phyloP scores from a whole-genome alignment of 2,888 invertebrate genomes.

The Hecatera dysodea region DNA sequence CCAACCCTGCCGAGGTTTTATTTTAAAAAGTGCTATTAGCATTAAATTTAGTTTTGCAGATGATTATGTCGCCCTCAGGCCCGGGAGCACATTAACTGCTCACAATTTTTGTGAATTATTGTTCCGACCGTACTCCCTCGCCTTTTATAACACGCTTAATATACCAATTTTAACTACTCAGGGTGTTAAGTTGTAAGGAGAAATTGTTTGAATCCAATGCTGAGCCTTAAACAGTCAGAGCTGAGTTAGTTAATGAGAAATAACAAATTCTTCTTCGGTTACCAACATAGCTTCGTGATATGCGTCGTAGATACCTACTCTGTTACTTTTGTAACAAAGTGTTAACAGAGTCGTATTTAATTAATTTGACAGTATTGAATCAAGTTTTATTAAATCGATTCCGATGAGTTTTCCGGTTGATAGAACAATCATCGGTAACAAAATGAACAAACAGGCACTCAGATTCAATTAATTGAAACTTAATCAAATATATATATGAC shows the following conservation, averaged over 20 bases:
- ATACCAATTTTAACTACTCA: constrained; percentile 83
- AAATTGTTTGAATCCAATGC: constrained; percentile 63
- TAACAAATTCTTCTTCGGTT: neutral
- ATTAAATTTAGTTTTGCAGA: constrained; percentile 90
- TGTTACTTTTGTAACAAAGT: neutral
- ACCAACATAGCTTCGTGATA: neutral
- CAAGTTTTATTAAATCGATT: constrained; percentile 15
- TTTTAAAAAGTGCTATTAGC: constrained; percentile 90
- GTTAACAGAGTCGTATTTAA: too few relatives aligned
- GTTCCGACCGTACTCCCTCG: constrained; percentile 83
- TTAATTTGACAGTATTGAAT: constrained; percentile 30
- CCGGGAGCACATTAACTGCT: constrained; percentile 85
- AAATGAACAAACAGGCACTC: constrained; percentile 13
- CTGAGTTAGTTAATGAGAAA: constrained; percentile 20
- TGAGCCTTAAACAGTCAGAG: constrained; percentile 29
- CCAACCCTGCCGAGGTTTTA: constrained; percentile 87
- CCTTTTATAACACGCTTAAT: constrained; percentile 86
- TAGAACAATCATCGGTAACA: constrained; percentile 13
- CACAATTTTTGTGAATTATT: constrained; percentile 90
- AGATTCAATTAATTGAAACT: constrained; percentile 6
- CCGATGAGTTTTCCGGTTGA: constrained; percentile 14
- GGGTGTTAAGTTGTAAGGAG: constrained; percentile 74
- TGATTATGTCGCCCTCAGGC: constrained; percentile 90
- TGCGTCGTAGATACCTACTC: neutral
- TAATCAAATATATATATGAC: too few relatives aligned